phyloP scores from a whole-genome alignment of 2,888 invertebrate species.

The Pterobdella sp. region DNA sequence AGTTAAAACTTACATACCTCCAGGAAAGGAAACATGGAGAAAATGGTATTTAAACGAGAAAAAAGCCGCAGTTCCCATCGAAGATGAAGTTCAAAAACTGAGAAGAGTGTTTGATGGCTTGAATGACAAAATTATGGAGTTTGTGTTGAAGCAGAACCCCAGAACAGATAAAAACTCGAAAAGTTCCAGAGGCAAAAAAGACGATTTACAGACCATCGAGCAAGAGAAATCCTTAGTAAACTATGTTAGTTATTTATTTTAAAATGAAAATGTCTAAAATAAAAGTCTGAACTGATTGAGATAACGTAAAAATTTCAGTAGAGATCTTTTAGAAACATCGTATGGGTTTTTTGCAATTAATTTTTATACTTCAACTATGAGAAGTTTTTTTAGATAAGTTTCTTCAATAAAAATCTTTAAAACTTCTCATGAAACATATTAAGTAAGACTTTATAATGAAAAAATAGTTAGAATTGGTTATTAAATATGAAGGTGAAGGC shows the following conservation, averaged over 20 bases:
- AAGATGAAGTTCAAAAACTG: neutral
- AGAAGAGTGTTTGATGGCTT: neutral
- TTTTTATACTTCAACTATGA: too few relatives aligned
- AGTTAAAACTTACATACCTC: neutral
- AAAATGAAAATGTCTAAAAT: too few relatives aligned
- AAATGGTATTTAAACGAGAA: neutral
- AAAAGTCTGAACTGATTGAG: too few relatives aligned
- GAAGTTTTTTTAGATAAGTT: too few relatives aligned
- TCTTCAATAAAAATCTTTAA: too few relatives aligned
- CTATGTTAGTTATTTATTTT: neutral
- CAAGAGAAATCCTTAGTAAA: neutral
- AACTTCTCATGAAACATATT: too few relatives aligned
- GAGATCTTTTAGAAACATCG: too few relatives aligned
- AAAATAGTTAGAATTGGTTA: too few relatives aligned
- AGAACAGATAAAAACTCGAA: neutral
- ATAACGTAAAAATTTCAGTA: too few relatives aligned
- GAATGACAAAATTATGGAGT: neutral
- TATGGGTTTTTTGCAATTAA: too few relatives aligned
- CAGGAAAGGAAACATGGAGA: constrained; percentile 1
- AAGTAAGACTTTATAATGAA: too few relatives aligned
- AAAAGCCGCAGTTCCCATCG: neutral
- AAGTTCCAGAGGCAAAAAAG: neutral
- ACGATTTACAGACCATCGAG: neutral
- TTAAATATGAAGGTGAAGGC: neutral
- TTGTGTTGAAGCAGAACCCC: neutral